Evolutionary conservation across 1,140 invertebrate genomes (phyloP), one percentile per base, ranked within the genome.

Genomic region (Pogonomyrmex barbatus): DNA sequence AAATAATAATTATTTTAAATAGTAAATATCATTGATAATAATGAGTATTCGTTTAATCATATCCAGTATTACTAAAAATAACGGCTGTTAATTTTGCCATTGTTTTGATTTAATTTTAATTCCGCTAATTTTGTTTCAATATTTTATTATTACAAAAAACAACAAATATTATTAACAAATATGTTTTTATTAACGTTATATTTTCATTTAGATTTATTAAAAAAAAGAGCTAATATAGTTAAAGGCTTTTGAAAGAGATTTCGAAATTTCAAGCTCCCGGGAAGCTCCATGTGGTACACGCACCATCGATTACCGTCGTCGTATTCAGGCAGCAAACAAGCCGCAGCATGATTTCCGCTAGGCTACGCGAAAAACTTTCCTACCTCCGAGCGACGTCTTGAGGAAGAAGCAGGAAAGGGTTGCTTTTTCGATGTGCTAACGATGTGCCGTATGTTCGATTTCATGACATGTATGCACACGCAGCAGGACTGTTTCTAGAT

Each of bases 301-400:
- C 60, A 50, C 33, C 60, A 65, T 65, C 45, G 60, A 50, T 79
- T 67, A 79, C 36, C 62, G 39, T 54, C 68, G 62, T 79, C 62
- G n/a, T 68, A 54, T 67, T 62, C 42, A 39, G 12, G n/a, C 10
- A 17, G 60, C 76, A 78, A 78, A 78, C 76, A 78, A 78, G 30
- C 76, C 30, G 62, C 77, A 36, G 36, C n/a, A 67, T 79, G 62
- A 79, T 79, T 79, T 79, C 62, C 62, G 77, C 62, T 67, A 54
- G 47, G 36, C 77, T 54, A 67, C 62, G 77, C 47, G 47, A 36
- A 79, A 79, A 79, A 56, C 62, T 68, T 79, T 67, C 36, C 47
- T 67, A 65, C 47, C 76, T 67, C 42, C 76, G 76, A 79, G 75
- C 75, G 30, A 78, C 62, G 47, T 67, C n/a, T 42, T 12, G n/a